Percentiles rank a stretch among this genome's conserved stretches.
Conservation (phyloP, 2,888 invertebrate species). For the Meiosimyza platycephala region DNA sequence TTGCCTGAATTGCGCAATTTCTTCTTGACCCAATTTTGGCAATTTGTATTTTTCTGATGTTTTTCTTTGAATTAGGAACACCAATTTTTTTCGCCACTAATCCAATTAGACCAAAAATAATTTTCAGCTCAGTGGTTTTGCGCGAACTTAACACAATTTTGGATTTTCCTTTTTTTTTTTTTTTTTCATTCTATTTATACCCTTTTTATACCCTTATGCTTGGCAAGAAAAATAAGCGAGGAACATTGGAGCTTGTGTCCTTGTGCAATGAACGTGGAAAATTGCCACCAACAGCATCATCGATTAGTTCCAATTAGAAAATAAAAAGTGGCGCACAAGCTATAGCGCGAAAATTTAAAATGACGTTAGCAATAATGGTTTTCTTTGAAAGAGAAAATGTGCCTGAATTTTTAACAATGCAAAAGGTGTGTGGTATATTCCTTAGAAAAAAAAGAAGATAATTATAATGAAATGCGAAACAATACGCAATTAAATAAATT, state of each 20-base stretch:
- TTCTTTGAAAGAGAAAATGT: neutral
- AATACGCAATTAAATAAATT: too few species aligned
- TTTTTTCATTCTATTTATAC: too few species aligned
- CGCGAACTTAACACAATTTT: too few species aligned
- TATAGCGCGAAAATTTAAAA: neutral
- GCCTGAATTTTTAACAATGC: neutral
- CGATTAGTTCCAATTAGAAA: slow-evolving; percentile 21
- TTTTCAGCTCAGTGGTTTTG: slow-evolving; percentile 7
- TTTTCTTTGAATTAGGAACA: neutral
- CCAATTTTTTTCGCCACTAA: slow-evolving; percentile 9
- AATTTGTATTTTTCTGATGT: neutral
- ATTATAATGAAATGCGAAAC: too few species aligned
- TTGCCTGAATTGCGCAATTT: neutral
- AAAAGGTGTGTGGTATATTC: neutral
- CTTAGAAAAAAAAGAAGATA: neutral
- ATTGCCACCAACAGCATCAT: neutral
- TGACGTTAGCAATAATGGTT: neutral
- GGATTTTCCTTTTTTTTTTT: too few species aligned
- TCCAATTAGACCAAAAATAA: slow-evolving; percentile 21
- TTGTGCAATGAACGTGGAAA: slow-evolving; percentile 18
- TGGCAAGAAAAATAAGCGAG: too few species aligned
- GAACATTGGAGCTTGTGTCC: neutral
- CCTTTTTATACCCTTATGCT: too few species aligned
- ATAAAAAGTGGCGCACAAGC: neutral
- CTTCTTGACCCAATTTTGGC: slow-evolving; percentile 8